Conservation (phyloP, 2,113 vertebrate species). For the Camelus dromedarius region DNA sequence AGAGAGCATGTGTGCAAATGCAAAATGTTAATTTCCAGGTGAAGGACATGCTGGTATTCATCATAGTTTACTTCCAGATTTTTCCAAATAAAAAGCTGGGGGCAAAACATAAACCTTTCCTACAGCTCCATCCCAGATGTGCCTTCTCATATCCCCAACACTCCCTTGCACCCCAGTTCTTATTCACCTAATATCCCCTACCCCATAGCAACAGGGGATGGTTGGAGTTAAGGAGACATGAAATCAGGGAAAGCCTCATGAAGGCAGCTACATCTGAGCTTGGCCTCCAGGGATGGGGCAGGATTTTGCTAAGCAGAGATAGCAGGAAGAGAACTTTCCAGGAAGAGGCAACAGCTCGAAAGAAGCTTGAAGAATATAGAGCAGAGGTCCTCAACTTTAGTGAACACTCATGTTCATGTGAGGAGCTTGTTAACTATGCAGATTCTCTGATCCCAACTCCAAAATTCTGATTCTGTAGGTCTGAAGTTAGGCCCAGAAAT, state of each 20-base stretch:
- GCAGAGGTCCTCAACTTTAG: slow-evolving; percentile 1
- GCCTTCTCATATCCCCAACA: neutral
- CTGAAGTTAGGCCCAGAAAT: neutral
- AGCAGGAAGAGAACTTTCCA: neutral
- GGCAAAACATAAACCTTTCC: neutral
- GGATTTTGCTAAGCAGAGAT: slow-evolving; percentile 47
- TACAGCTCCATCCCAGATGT: neutral
- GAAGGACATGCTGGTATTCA: slow-evolving; percentile 17
- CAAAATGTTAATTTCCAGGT: slow-evolving; percentile 10
- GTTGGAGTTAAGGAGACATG: slow-evolving; percentile 18
- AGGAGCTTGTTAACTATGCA: slow-evolving; percentile 4
- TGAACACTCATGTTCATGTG: neutral
- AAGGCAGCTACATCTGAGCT: slow-evolving; percentile 34
- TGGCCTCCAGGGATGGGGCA: neutral
- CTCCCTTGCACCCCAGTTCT: neutral
- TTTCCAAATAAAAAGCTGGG: slow-evolving; percentile 39
- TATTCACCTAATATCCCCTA: neutral
- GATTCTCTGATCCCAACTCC: neutral
- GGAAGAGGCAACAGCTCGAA: neutral
- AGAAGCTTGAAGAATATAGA: slow-evolving; percentile 47
- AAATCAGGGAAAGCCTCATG: slow-evolving; percentile 35
- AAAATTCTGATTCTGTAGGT: slow-evolving; percentile 26
- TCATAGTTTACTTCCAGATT: slow-evolving; percentile 44
- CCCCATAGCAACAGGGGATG: neutral
- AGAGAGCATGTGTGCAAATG: neutral